Percentiles rank a stretch among this genome's conserved stretches.
Evolutionary conservation across 1,140 invertebrate genomes (phyloP).

Genomic region (Drosophila willistoni): DNA sequence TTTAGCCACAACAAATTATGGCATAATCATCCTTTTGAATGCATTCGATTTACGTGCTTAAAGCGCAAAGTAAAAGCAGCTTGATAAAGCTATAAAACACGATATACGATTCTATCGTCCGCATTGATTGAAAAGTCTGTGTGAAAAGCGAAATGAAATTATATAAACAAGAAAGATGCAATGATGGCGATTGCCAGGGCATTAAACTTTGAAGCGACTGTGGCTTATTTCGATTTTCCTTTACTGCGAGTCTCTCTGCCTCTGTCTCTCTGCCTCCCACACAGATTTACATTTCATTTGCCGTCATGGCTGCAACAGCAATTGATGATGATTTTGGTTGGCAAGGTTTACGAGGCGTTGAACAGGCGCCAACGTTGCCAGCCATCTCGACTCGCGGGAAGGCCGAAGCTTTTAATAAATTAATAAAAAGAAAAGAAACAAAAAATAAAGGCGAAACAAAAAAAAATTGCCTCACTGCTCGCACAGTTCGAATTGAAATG

Average conservation of each 20-base stretch:
- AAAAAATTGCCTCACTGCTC: slow-evolving; percentile 12
- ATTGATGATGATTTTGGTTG: slow-evolving; percentile 70
- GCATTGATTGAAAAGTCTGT: slow-evolving; percentile 58
- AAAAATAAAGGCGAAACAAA: slow-evolving; percentile 22
- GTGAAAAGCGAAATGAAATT: slow-evolving; percentile 69
- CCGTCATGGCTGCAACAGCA: slow-evolving; percentile 26
- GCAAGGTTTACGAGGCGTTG: slow-evolving; percentile 74
- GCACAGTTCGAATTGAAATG: slow-evolving; percentile 40
- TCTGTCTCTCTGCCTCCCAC: slow-evolving; percentile 30
- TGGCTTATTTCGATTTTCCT: slow-evolving; percentile 40
- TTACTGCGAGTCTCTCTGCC: slow-evolving; percentile 1
- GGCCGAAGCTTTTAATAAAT: slow-evolving; percentile 71
- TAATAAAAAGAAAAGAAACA: slow-evolving; percentile 59
- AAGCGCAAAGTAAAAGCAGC: slow-evolving; percentile 28
- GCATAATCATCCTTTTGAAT: slow-evolving; percentile 52
- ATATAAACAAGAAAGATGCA: slow-evolving; percentile 68
- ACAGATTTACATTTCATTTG: slow-evolving; percentile 78
- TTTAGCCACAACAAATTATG: slow-evolving; percentile 47
- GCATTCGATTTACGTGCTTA: slow-evolving; percentile 38
- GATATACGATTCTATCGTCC: slow-evolving; percentile 47
- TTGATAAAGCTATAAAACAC: slow-evolving; percentile 6
- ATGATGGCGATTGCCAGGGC: slow-evolving; percentile 66
- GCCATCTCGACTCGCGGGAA: background rate
- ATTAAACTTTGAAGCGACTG: slow-evolving; percentile 59
- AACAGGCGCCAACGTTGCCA: slow-evolving; percentile 29